A percentile compares a stretch with the other conserved stretches of the same genome.
phyloP scores from a whole-genome alignment of 2,113 vertebrate genomes.

The Budorcas taxicolor region DNA sequence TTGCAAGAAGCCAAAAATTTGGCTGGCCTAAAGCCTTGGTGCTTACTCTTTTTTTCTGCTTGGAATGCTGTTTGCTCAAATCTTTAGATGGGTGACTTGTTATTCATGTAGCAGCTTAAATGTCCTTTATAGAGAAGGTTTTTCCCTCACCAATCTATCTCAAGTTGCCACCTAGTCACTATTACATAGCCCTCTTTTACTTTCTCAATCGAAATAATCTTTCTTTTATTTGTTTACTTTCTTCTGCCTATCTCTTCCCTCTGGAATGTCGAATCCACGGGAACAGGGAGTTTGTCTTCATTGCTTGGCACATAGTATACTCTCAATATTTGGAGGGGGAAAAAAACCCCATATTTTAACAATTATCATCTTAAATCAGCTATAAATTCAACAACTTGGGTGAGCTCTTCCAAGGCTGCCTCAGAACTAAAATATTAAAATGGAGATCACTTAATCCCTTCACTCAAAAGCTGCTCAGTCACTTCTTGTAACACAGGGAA shows the following conservation, averaged over 20 bases:
- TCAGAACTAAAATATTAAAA: neutral
- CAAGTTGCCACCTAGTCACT: neutral
- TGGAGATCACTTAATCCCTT: neutral
- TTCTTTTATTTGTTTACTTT: neutral
- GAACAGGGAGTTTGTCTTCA: neutral
- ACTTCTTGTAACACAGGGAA: neutral
- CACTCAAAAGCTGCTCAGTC: neutral
- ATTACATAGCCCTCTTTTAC: neutral
- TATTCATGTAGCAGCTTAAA: neutral
- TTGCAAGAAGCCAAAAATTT: neutral
- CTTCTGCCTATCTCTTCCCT: neutral
- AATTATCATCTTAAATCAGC: neutral
- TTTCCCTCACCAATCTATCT: neutral
- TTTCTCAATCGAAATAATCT: neutral
- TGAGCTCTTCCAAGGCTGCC: neutral
- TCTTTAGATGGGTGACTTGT: neutral
- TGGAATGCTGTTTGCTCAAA: neutral
- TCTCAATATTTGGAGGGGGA: neutral
- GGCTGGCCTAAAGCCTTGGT: neutral
- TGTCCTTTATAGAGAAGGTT: neutral
- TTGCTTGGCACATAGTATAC: neutral
- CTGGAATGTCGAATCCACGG: neutral
- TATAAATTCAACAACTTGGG: neutral
- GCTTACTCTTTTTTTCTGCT: neutral
- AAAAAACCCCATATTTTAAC: neutral